A percentile compares a stretch with the other conserved stretches of the same genome.
These are phyloP conservation scores for Dendrolimus pini DNA, from an alignment of 2,888 invertebrate species.

Conservation along the genomic window DNA sequence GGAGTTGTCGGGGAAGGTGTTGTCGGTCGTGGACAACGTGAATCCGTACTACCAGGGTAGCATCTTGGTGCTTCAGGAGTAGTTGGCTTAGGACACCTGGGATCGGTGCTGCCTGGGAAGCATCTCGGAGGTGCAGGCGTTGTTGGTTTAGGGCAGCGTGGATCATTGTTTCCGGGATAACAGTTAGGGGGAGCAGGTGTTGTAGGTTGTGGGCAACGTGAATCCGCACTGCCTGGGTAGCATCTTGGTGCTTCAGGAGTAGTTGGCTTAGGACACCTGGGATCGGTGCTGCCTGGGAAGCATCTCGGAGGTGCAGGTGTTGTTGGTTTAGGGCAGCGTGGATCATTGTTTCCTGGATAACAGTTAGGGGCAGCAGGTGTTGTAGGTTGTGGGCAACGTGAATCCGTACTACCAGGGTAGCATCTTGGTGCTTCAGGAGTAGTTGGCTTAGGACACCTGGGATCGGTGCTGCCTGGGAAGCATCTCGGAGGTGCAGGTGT, in stretches of 20 bases:
- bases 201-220: slow-evolving; percentile 9
- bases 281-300: slow-evolving; percentile 13
- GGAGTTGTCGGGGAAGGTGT: too few relatives aligned
- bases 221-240: slow-evolving; percentile 18
- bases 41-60: too few relatives aligned
- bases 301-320: slow-evolving; percentile 10
- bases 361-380: slow-evolving; percentile 27
- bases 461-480: slow-evolving; percentile 23
- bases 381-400: slow-evolving; percentile 27
- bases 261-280: too few relatives aligned
- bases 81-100: slow-evolving; percentile 13
- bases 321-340: slow-evolving; percentile 28
- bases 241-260: slow-evolving; percentile 27
- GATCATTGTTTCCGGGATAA: too few relatives aligned
- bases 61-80: too few relatives aligned
- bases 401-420: slow-evolving; percentile 27
- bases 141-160: too few relatives aligned
- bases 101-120: slow-evolving; percentile 19
- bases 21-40: too few relatives aligned
- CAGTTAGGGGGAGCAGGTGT: too few relatives aligned
- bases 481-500: slow-evolving; percentile 29
- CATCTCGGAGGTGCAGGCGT: slow-evolving; percentile 17
- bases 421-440: slow-evolving; percentile 26
- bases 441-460: slow-evolving; percentile 30
- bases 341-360: slow-evolving; percentile 32